phyloP scores from a whole-genome alignment of 1,140 invertebrate genomes.

The Aethina tumida region DNA sequence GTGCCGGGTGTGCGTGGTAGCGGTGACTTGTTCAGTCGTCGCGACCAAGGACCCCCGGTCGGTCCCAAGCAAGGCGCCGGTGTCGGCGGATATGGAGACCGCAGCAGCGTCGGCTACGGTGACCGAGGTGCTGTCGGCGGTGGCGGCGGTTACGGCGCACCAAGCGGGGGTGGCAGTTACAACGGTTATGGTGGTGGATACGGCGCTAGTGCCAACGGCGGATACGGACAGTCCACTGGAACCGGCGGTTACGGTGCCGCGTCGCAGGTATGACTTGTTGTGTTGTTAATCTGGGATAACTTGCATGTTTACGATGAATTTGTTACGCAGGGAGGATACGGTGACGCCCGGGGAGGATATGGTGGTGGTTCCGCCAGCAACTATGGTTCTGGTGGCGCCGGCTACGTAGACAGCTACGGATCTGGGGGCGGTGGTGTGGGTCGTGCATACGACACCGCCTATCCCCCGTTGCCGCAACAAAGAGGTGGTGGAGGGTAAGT shows the following conservation, averaged over 20 bases:
- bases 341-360: constrained; percentile 4
- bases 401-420: constrained; percentile 19
- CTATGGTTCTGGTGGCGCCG: constrained; percentile 11
- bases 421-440: constrained; percentile 10
- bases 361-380: constrained; percentile 8
- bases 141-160: constrained; percentile 13
- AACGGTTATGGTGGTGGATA: constrained; percentile 14
- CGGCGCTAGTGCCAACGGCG: constrained; percentile 12
- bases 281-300: too few species aligned
- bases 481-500: constrained; percentile 34
- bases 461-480: constrained; percentile 32
- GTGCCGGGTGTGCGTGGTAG: background rate
- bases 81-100: constrained; percentile 20
- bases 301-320: constrained; percentile 9
- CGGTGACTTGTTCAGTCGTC: too few species aligned
- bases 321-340: constrained; percentile 9
- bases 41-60: too few species aligned
- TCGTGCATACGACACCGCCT: constrained; percentile 27
- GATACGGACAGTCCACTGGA: constrained; percentile 11
- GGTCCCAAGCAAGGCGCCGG: constrained; percentile 5
- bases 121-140: constrained; percentile 12
- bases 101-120: background rate
- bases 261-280: too few species aligned
- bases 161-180: constrained; percentile 1
- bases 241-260: constrained; percentile 14